phyloP scores from a whole-genome alignment of 2,113 vertebrate species.

The Eleginops maclovinus region DNA sequence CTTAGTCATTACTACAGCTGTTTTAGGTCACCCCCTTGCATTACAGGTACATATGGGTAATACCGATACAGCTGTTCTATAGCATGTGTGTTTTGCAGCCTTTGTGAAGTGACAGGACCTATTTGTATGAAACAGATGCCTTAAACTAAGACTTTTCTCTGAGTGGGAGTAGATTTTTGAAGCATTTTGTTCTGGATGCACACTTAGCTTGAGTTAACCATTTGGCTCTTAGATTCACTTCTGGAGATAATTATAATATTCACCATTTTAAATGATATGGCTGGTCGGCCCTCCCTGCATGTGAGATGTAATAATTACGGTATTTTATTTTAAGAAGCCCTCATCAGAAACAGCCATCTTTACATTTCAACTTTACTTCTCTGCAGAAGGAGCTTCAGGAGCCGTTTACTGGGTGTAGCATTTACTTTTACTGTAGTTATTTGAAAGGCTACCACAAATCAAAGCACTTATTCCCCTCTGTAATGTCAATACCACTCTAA shows the following conservation, averaged over 20 bases:
- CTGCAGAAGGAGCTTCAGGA: neutral
- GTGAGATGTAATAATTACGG: constrained; percentile 27
- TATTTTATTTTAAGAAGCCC: neutral
- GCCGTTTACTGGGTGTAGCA: neutral
- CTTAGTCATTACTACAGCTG: no score
- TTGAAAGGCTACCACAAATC: neutral
- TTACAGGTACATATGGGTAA: no score
- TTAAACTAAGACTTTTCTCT: neutral
- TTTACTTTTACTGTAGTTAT: neutral
- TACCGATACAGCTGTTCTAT: no score
- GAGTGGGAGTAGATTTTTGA: neutral
- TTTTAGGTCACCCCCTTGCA: no score
- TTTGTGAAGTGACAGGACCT: no score
- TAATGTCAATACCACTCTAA: constrained; percentile 13
- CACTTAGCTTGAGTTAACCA: neutral
- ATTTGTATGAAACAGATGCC: neutral
- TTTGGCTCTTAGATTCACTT: constrained; percentile 23
- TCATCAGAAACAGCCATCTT: constrained; percentile 9
- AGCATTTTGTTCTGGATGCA: neutral
- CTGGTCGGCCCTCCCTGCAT: constrained; percentile 22
- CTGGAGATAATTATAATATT: constrained; percentile 53
- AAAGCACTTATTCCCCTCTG: constrained; percentile 6
- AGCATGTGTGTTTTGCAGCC: no score
- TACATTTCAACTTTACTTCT: neutral
- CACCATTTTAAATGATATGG: constrained; percentile 48